These are phyloP conservation scores for Catamblyrhynchus diadema DNA, from an alignment of 2,797 vertebrate genomes.

Conservation along the genomic window DNA sequence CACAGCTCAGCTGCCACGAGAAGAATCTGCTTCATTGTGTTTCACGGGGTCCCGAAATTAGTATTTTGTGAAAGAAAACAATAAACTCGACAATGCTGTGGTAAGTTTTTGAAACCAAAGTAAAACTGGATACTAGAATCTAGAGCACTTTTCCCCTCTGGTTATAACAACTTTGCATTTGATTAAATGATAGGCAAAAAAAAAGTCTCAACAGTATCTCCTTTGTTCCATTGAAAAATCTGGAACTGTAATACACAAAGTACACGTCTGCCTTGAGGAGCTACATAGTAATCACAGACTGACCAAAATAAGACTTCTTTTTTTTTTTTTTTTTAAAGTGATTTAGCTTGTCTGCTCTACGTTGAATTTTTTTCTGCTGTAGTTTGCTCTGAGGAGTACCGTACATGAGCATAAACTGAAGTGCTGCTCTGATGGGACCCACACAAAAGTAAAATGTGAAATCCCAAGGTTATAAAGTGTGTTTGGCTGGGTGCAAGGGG, in stretches of 20 bases:
- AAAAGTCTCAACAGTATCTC: conserved; percentile 8
- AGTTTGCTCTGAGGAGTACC: conserved; percentile 11
- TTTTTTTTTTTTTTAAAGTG: background rate
- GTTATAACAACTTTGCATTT: conserved; percentile 55
- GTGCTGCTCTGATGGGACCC: background rate
- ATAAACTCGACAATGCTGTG: conserved; percentile 47
- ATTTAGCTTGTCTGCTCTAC: background rate
- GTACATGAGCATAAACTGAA: background rate
- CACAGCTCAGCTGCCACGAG: background rate
- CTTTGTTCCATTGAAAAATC: conserved; percentile 41
- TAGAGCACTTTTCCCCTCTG: conserved; percentile 42
- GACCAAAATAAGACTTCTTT: background rate
- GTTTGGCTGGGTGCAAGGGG: background rate
- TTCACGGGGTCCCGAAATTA: conserved; percentile 19
- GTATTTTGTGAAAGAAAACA: conserved; percentile 44
- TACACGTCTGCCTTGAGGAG: background rate
- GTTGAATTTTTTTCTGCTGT: conserved; percentile 7
- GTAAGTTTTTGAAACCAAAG: conserved; percentile 44
- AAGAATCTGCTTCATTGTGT: conserved; percentile 31
- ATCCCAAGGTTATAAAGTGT: background rate
- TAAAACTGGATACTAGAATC: conserved; percentile 45
- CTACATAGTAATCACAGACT: conserved; percentile 13
- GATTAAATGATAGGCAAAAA: conserved; percentile 57
- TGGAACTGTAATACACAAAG: conserved; percentile 14
- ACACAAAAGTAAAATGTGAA: background rate